Percentiles rank a stretch among this genome's conserved stretches.
Evolutionary conservation across 2,113 vertebrate species (phyloP).

Genomic region (Rutilus rutilus): DNA sequence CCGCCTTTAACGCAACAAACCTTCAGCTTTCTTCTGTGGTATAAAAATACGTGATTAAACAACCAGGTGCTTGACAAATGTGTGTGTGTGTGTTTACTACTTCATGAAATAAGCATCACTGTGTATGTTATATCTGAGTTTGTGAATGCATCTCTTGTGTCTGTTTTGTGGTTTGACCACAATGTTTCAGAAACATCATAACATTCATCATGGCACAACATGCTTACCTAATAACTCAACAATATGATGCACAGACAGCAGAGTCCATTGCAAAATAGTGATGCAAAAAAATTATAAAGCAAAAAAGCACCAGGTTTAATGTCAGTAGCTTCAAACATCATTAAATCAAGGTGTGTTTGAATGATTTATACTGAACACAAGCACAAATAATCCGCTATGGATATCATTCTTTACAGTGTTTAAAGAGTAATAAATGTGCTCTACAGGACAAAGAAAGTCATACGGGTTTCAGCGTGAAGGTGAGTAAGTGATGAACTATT

Average conservation of each 20-base stretch:
- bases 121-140: not conserved
- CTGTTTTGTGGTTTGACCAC: not conserved
- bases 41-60: not conserved
- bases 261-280: not conserved
- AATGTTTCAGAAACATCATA: slow-evolving; percentile 9
- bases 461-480: too few relatives aligned
- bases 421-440: too few relatives aligned
- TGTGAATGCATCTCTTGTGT: not conserved
- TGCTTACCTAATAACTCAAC: not conserved
- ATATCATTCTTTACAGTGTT: too few relatives aligned
- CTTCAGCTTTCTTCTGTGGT: not conserved
- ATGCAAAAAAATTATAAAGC: not conserved
- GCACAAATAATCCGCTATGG: too few relatives aligned
- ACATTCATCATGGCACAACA: slow-evolving; percentile 11
- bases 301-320: not conserved
- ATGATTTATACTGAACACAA: too few relatives aligned
- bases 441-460: too few relatives aligned
- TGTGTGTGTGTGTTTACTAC: not conserved
- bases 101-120: not conserved
- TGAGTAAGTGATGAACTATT: too few relatives aligned
- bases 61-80: not conserved
- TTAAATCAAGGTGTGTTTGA: too few relatives aligned
- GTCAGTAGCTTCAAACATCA: not conserved
- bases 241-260: not conserved
- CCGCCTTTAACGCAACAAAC: not conserved